These are phyloP conservation scores for Latrodectus geometricus DNA, from an alignment of 1,140 invertebrate genomes.

Conservation along the genomic window DNA sequence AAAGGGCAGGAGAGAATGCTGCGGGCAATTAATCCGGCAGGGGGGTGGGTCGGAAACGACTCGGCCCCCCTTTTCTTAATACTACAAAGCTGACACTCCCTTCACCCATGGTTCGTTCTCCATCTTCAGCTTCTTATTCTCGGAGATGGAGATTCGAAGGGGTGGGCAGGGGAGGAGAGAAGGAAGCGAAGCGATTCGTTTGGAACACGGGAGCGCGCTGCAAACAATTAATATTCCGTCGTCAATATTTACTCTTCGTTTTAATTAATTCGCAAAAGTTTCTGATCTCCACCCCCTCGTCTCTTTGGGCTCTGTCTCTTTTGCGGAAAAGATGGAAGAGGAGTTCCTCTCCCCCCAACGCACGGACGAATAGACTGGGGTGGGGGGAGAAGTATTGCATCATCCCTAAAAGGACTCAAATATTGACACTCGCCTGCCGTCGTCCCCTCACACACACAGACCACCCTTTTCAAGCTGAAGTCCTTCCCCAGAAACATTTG, in stretches of 20 bases:
- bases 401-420: slow-evolving; percentile 60
- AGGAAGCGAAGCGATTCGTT: not conserved
- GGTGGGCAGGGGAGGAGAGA: not conserved
- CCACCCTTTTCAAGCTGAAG: slow-evolving; percentile 14
- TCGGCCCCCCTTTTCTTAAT: not conserved
- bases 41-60: not conserved
- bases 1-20: slow-evolving; percentile 45
- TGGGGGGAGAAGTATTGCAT: slow-evolving; percentile 42
- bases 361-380: not conserved
- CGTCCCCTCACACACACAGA: not conserved
- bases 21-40: slow-evolving; percentile 56
- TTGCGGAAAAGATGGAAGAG: slow-evolving; percentile 27
- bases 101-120: not conserved
- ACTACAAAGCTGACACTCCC: not conserved
- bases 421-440: slow-evolving; percentile 60
- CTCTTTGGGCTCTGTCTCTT: slow-evolving; percentile 6
- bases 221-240: slow-evolving; percentile 63
- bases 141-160: slow-evolving; percentile 31
- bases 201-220: slow-evolving; percentile 27
- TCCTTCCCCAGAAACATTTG: slow-evolving; percentile 5
- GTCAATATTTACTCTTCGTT: slow-evolving; percentile 62
- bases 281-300: slow-evolving; percentile 44
- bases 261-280: slow-evolving; percentile 63
- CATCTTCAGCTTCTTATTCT: slow-evolving; percentile 49
- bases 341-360: not conserved